Evolutionary conservation across 2,113 vertebrate genomes (phyloP).

Genomic region (Otis tarda): DNA sequence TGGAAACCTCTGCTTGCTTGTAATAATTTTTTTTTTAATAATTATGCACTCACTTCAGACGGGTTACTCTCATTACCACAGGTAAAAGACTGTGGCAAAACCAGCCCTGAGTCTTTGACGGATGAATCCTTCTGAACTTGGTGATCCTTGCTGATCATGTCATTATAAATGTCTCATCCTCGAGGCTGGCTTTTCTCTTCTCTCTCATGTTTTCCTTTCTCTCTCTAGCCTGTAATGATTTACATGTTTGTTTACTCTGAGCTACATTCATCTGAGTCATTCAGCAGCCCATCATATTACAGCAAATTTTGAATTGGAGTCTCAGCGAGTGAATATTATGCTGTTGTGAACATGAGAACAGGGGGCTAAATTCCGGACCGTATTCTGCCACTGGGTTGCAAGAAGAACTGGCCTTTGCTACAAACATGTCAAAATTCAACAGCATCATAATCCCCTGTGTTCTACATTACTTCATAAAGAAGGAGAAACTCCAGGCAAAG

Average conservation of each 20-base stretch:
- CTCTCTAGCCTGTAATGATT: constrained; percentile 48
- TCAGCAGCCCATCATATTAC: constrained; percentile 54
- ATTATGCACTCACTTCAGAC: not conserved
- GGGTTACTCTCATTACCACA: not conserved
- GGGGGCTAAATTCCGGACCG: not conserved
- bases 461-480: not conserved
- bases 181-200: not conserved
- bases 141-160: not conserved
- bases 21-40: too few relatives aligned
- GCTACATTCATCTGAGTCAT: constrained; percentile 69
- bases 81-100: not conserved
- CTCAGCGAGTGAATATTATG: not conserved
- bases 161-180: not conserved
- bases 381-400: not conserved
- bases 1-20: not conserved
- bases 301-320: constrained; percentile 41
- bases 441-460: not conserved
- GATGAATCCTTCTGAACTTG: not conserved
- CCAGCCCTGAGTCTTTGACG: not conserved
- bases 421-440: not conserved
- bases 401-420: not conserved
- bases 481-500: not conserved
- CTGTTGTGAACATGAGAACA: not conserved
- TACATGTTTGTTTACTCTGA: constrained; percentile 73
- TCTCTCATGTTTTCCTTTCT: not conserved